phyloP scores from a whole-genome alignment of 2,113 vertebrate genomes.

The Apistogramma diplotaenia region DNA sequence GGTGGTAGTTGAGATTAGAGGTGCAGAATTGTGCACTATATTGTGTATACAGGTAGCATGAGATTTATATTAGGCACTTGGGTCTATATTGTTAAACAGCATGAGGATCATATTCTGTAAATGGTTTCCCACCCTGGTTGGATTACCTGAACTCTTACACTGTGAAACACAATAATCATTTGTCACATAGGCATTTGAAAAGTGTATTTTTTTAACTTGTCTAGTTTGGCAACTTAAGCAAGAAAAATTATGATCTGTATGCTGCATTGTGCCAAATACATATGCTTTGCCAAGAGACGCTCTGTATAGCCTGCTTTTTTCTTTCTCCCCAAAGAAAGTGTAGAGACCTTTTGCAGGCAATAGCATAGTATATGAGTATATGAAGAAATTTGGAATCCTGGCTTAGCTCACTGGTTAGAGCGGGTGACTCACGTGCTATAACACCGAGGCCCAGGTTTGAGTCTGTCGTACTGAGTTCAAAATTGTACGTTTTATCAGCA shows the following conservation, averaged over 20 bases:
- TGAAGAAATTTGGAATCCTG: not conserved
- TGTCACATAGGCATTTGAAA: conserved; percentile 48
- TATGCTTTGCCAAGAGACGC: no score
- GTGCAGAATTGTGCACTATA: not conserved
- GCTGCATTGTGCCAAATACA: no score
- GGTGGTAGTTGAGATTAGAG: not conserved
- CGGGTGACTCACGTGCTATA: not conserved
- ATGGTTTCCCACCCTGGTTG: conserved; percentile 70
- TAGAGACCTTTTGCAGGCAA: conserved; percentile 45
- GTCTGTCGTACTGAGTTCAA: not conserved
- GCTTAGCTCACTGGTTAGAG: not conserved
- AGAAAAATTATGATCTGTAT: no score
- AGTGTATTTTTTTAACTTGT: not conserved
- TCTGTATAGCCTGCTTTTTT: no score
- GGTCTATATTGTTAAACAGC: conserved; percentile 45
- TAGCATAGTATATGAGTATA: conserved; percentile 9
- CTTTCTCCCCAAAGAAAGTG: conserved; percentile 34
- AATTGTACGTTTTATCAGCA: no score
- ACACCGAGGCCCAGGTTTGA: not conserved
- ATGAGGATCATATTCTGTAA: conserved; percentile 48
- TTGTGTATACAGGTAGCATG: conserved; percentile 38
- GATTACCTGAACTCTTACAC: conserved; percentile 63
- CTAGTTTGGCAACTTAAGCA: no score
- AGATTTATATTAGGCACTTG: conserved; percentile 55
- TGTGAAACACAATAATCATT: conserved; percentile 55